Evolutionary conservation across 1,140 invertebrate species (phyloP), one percentile per base, ranked within the genome.

Genomic region (Coenobita brevimanus): DNA sequence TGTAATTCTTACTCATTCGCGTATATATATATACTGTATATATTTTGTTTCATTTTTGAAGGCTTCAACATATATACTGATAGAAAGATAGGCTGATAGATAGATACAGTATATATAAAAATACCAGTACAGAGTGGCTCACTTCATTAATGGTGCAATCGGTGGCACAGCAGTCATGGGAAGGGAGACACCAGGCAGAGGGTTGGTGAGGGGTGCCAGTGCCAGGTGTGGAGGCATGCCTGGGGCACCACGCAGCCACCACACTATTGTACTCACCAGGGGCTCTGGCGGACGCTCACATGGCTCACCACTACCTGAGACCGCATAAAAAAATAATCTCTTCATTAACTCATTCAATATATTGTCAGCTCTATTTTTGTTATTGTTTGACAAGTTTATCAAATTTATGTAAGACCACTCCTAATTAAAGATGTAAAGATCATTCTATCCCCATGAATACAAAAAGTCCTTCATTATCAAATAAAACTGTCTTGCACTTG

Each of bases 101-200:
- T 71, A 33, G n/a, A 71, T 17, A 27, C 30, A 27, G 50, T 27
- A 79, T 4, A 43, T 24, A 15, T 36, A 46, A 50, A 30, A 50
- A 86, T 21, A 30, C 21, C 17, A n/a, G 6, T 8, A 1, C 24
- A 6, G n/a, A n/a, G n/a, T n/a, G 13, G 38, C 84, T 80, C 80
- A 87, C 85, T 87, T 87, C 85, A 87, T 87, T 8, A 87, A 76
- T 3, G 85, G 85, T 46, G 78, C 85, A 79, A 87, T 54, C 10
- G 85, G 85, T n/a, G 85, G 85, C 15, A 87, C 85, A 41, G 85
- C 85, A 30, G 85, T 87, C 85, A 87, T 87, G 15, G 85, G 76
- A 17, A 87, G 67, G 27, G 85, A 87, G 2, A 87, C 85, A 36
- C 85, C 85, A 13, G 76, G 85, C 2, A 87, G 62, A n/a, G 75